Evolutionary conservation across 1,140 invertebrate genomes (phyloP), one percentile per base, ranked within the genome.

Genomic region (Cyphomyrmex costatus): DNA sequence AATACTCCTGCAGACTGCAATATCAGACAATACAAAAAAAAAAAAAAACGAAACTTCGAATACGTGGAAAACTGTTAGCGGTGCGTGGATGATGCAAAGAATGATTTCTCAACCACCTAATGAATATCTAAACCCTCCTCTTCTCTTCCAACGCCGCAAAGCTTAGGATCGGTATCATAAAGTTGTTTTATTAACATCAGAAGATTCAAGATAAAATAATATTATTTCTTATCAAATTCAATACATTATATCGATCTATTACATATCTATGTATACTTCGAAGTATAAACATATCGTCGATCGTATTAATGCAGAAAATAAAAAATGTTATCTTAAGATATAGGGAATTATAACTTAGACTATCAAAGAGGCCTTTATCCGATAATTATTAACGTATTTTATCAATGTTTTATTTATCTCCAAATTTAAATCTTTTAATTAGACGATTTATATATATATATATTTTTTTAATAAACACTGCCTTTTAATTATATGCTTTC

Each of bases 21-120:
- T 73, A 80, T 68, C 74, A 86, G 87, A 89, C 88, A 88, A 89
- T 89, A 89, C 88, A 7, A 74, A 27, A 83, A 60, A 88, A 89
- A 86, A 7, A 74, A 27, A 83, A 60, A 88, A 89, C 63, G 33
- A 73, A 73, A 82, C 79, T 82, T 83, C n/a, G 53, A 74, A 83
- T 73, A 83, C 27, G n/a, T 66, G 46, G 36, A 36, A 49, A 60
- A 60, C n/a, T 83, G 68, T 83, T 83, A 83, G 53, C 36, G 53
- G 79, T 83, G n/a, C n/a, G 53, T 83, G 79, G 68, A 74, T 82
- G 66, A 82, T 73, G 68, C 79, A 68, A 73, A 74, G 53, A 19
- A 83, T 83, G 68, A 83, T 60, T 68, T 68, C 49, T 24, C 51
- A 42, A n/a, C 14, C 42, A 7, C 24, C 61, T 60, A 60, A 74